Evolutionary conservation across 37 sponge, comb jelly and placozoan genomes (phyloP).

Genomic region (Tethya wilhelma): DNA sequence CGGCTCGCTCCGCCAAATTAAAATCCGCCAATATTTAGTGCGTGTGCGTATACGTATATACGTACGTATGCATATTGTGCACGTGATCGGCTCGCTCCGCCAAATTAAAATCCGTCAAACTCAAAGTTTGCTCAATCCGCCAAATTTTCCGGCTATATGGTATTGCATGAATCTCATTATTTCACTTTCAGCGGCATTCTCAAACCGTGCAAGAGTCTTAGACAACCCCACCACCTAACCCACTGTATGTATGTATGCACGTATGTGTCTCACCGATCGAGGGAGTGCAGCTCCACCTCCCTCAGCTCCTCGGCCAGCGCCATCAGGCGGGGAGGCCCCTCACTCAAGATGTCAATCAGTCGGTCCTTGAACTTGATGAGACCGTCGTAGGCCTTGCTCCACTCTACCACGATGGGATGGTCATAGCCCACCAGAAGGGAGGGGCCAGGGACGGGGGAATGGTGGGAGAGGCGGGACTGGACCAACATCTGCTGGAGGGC

Average conservation of each 20-base stretch:
- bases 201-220: too few relatives aligned
- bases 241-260: too few relatives aligned
- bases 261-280: not conserved
- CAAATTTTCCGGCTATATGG: too few relatives aligned
- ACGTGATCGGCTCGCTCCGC: too few relatives aligned
- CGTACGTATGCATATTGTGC: too few relatives aligned
- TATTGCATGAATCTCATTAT: too few relatives aligned
- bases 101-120: too few relatives aligned
- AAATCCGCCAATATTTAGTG: too few relatives aligned
- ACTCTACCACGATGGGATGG: conserved; percentile 62
- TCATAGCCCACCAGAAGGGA: conserved; percentile 21
- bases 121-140: too few relatives aligned
- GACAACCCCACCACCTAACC: not conserved
- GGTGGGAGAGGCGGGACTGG: conserved; percentile 22
- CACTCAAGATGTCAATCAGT: conserved; percentile 26
- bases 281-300: conserved; percentile 5
- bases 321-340: not conserved
- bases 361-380: conserved; percentile 57
- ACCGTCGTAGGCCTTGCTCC: conserved; percentile 52
- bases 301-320: conserved; percentile 1
- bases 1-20: too few relatives aligned
- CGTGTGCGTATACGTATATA: too few relatives aligned
- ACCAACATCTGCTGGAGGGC: not conserved
- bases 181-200: too few relatives aligned
- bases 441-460: conserved; percentile 17